Percentiles rank a stretch among this genome's conserved stretches.
Evolutionary conservation across 2,113 vertebrate genomes (phyloP).

Genomic region (Laterallus jamaicensis): DNA sequence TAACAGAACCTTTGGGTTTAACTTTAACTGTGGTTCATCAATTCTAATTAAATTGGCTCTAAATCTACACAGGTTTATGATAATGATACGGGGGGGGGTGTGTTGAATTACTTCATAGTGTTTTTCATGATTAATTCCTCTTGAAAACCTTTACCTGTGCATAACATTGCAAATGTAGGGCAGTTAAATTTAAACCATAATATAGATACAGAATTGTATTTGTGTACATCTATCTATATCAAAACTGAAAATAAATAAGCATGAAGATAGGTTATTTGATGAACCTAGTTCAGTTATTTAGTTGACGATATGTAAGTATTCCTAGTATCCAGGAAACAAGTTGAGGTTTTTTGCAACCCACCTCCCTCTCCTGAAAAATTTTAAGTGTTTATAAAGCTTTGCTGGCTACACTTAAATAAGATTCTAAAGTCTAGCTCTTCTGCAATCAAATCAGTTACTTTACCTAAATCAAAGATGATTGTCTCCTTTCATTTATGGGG

Average conservation of each 20-base stretch:
- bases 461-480: background rate
- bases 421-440: background rate
- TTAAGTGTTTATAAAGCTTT: background rate
- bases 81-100: background rate
- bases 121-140: background rate
- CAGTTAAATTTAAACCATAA: background rate
- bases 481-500: background rate
- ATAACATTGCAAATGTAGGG: background rate
- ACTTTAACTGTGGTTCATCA: background rate
- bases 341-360: background rate
- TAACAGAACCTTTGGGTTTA: background rate
- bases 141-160: background rate
- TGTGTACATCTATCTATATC: background rate
- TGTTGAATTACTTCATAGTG: background rate
- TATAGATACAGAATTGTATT: background rate
- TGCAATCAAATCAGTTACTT: background rate
- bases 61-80: background rate
- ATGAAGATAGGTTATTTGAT: background rate
- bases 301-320: background rate
- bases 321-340: background rate
- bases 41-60: background rate
- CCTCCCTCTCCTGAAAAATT: background rate
- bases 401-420: background rate
- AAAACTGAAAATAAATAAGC: background rate
- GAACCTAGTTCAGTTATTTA: background rate